Percentiles rank a stretch among this genome's conserved stretches.
phyloP scores from a whole-genome alignment of 2,888 invertebrate species.

The Phortica okadai region DNA sequence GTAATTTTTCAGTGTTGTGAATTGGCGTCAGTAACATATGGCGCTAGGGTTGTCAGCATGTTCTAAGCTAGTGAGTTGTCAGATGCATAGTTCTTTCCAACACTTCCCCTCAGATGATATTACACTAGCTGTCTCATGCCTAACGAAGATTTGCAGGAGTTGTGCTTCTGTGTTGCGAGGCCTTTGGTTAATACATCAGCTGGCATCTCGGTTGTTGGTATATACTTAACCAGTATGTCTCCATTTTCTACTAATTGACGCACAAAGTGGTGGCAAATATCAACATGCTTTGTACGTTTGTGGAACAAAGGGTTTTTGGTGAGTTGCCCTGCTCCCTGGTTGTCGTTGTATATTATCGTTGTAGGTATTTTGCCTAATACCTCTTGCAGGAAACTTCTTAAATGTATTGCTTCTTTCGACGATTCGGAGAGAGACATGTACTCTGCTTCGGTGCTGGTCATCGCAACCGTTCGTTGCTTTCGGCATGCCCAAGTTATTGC shows the following conservation, averaged over 20 bases:
- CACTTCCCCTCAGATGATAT: too few relatives aligned
- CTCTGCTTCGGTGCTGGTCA: slow-evolving; percentile 34
- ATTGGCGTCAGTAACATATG: too few relatives aligned
- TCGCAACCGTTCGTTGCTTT: slow-evolving; percentile 27
- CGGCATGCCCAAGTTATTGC: slow-evolving; percentile 34
- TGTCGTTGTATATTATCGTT: slow-evolving; percentile 42
- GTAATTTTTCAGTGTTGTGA: too few relatives aligned
- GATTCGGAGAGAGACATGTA: slow-evolving; percentile 32
- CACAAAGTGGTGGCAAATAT: slow-evolving; percentile 42
- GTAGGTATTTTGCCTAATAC: slow-evolving; percentile 28
- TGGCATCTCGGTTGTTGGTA: slow-evolving; percentile 31
- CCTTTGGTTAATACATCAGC: not conserved
- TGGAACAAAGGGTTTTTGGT: slow-evolving; percentile 37
- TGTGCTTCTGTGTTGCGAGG: not conserved
- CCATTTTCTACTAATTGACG: not conserved
- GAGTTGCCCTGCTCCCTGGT: slow-evolving; percentile 38
- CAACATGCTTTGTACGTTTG: slow-evolving; percentile 40
- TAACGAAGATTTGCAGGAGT: not conserved
- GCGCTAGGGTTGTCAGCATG: too few relatives aligned
- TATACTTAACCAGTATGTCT: slow-evolving; percentile 2
- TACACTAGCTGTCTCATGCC: too few relatives aligned
- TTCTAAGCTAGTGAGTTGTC: too few relatives aligned
- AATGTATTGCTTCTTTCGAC: slow-evolving; percentile 33
- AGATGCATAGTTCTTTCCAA: too few relatives aligned
- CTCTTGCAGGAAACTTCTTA: slow-evolving; percentile 26